Evolutionary conservation across 2,797 vertebrate genomes (phyloP), one percentile per base, ranked within the genome.

Genomic region (Hydrolagus colliei): DNA sequence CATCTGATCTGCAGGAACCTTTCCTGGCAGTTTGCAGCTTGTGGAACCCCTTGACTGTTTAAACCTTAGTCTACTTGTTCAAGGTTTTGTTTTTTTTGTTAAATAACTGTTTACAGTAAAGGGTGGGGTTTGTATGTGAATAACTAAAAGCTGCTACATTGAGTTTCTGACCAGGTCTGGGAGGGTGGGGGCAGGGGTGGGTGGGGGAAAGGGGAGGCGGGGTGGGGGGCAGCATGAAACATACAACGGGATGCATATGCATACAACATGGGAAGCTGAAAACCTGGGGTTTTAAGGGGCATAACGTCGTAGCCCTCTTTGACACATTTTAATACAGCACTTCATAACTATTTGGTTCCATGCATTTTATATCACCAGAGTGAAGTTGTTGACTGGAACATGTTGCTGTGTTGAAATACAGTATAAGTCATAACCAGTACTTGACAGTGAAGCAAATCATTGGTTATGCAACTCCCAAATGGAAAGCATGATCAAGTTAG

Each of bases 391-490:
- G 79, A 84, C 65, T 71, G 79, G 65, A 84, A 71, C 79, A 52
- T 84, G 79, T 84, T 84, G 65, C 79, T 84, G 79, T 84, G 79
- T 84, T 84, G 32, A 84, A 71, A 84, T 84, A 20, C 79, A 84
- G 79, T 84, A 71, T 84, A 68, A 68, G 35, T 67, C 62, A 63
- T 80, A 65, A 65, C 78, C 14, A 84, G 79, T 71, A 84, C 71
- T 84, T 84, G 32, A 16, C 65, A 71, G 32, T 68, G 32, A 35
- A 32, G n/a, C 32, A 41, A 35, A 80, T 67, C 71, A 6, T 32
- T 84, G 79, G 79, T 71, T 71, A 68, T 71, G 65, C 71, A 84
- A 67, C 71, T 84, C 65, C 79, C 35, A 71, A 84, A 68, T 22
- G 65, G 65, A 65, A 67, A 14, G n/a, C 76, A 80, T 67, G 18